Evolutionary conservation across 2,113 vertebrate genomes (phyloP).

Genomic region (Cyprinodon tularosa): DNA sequence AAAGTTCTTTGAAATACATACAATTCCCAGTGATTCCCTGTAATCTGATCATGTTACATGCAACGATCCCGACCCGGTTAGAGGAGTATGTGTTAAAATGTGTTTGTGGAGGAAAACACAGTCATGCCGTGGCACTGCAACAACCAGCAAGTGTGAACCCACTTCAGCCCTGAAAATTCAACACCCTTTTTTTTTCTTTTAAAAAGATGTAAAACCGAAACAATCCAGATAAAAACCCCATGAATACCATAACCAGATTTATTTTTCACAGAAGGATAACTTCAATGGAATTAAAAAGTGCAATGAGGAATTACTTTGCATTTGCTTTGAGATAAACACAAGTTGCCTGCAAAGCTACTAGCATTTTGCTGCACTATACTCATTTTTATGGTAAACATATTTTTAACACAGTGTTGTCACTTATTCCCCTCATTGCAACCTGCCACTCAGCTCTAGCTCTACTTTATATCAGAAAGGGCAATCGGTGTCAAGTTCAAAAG

Average conservation of each 20-base stretch:
- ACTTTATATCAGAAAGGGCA: constrained; percentile 55
- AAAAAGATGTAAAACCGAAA: constrained; percentile 26
- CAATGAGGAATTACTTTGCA: constrained; percentile 41
- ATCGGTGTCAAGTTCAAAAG: constrained; percentile 74
- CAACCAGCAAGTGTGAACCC: constrained; percentile 62
- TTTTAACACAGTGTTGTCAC: constrained; percentile 10
- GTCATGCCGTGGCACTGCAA: constrained; percentile 77
- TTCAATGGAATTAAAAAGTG: constrained; percentile 48
- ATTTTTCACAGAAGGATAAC: constrained; percentile 62
- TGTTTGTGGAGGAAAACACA: constrained; percentile 63
- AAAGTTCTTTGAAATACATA: constrained; percentile 9
- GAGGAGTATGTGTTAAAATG: constrained; percentile 45
- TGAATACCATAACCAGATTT: constrained; percentile 63
- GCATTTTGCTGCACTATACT: constrained; percentile 23
- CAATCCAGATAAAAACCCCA: constrained; percentile 56
- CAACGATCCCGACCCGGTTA: constrained; percentile 64
- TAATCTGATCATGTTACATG: constrained; percentile 70
- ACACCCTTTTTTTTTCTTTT: constrained; percentile 10
- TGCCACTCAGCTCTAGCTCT: constrained; percentile 42
- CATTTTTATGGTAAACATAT: neutral
- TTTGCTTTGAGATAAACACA: constrained; percentile 13
- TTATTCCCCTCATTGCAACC: constrained; percentile 44
- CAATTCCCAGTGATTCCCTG: constrained; percentile 34
- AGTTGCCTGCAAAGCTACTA: neutral
- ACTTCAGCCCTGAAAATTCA: constrained; percentile 71